Evolutionary conservation across 1,140 invertebrate genomes (phyloP).

Genomic region (Varroa destructor): DNA sequence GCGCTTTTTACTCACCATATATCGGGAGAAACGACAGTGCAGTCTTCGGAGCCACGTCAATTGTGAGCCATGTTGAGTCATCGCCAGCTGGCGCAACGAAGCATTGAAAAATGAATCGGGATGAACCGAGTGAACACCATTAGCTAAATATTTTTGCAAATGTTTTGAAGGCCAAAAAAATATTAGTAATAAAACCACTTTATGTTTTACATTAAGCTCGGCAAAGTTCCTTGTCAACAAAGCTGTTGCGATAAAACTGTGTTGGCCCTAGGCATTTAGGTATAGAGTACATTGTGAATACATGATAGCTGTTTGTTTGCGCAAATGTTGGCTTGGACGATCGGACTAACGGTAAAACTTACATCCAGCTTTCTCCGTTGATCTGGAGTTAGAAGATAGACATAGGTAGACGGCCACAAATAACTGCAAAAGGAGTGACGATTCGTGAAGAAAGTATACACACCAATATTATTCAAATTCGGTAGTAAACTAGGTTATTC

Average conservation of each 20-base stretch:
- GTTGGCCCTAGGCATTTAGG: too few species aligned
- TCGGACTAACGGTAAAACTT: neutral
- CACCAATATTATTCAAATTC: too few species aligned
- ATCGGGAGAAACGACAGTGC: conserved; percentile 13
- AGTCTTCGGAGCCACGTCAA: conserved; percentile 11
- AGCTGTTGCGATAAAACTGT: too few species aligned
- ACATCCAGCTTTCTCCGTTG: conserved; percentile 20
- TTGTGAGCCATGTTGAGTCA: conserved; percentile 23
- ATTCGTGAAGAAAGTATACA: too few species aligned
- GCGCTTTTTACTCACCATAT: neutral
- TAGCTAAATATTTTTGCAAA: neutral
- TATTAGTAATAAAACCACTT: too few species aligned
- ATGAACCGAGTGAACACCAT: neutral
- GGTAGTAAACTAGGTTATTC: too few species aligned
- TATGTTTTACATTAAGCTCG: too few species aligned
- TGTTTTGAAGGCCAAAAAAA: too few species aligned
- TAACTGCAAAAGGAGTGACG: neutral
- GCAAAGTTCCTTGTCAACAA: too few species aligned
- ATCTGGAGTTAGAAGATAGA: conserved; percentile 23
- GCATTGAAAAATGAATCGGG: neutral
- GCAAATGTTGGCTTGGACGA: too few species aligned
- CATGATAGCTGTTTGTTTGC: too few species aligned
- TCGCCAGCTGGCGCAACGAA: conserved; percentile 7
- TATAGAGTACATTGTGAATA: too few species aligned
- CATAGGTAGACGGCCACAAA: conserved; percentile 12